A percentile compares a stretch with the other conserved stretches of the same genome.
phyloP scores from a whole-genome alignment of 2,797 vertebrate species.

The Notoglanidium macrostoma region DNA sequence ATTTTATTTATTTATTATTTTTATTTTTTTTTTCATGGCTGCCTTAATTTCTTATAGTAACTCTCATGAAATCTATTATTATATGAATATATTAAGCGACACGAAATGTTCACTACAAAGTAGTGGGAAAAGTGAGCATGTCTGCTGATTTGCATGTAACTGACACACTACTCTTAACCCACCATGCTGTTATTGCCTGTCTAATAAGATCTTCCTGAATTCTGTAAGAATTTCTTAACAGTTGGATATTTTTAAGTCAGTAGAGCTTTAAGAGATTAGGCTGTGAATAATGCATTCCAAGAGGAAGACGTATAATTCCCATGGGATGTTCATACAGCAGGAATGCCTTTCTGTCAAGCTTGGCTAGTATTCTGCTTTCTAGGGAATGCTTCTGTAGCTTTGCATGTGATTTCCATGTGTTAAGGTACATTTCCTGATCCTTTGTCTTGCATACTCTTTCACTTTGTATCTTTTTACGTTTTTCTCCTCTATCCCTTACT shows the following conservation, averaged over 20 bases:
- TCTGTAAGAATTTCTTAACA: slow-evolving; percentile 25
- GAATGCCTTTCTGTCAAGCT: slow-evolving; percentile 40
- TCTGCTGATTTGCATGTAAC: neutral
- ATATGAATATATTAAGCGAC: neutral
- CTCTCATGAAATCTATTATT: neutral
- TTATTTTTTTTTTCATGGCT: neutral
- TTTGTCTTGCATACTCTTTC: neutral
- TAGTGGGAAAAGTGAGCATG: no score
- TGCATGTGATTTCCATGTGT: slow-evolving; percentile 57
- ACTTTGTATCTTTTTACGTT: neutral
- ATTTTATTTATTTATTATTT: no score
- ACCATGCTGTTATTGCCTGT: slow-evolving; percentile 5
- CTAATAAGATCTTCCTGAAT: slow-evolving; percentile 37
- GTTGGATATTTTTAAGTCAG: slow-evolving; percentile 49
- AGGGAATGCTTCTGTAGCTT: slow-evolving; percentile 45
- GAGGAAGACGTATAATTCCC: slow-evolving; percentile 47
- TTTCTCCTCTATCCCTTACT: neutral
- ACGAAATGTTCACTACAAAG: neutral
- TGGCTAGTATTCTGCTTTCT: slow-evolving; percentile 41
- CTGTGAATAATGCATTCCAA: slow-evolving; percentile 37
- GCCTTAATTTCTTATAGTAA: neutral
- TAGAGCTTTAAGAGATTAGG: slow-evolving; percentile 46
- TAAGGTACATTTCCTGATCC: slow-evolving; percentile 34
- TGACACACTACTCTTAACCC: slow-evolving; percentile 21
- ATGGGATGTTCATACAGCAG: slow-evolving; percentile 33